Percentiles rank a stretch among this genome's conserved stretches.
Conservation (phyloP, 2,888 invertebrate species). For the Erannis defoliaria region DNA sequence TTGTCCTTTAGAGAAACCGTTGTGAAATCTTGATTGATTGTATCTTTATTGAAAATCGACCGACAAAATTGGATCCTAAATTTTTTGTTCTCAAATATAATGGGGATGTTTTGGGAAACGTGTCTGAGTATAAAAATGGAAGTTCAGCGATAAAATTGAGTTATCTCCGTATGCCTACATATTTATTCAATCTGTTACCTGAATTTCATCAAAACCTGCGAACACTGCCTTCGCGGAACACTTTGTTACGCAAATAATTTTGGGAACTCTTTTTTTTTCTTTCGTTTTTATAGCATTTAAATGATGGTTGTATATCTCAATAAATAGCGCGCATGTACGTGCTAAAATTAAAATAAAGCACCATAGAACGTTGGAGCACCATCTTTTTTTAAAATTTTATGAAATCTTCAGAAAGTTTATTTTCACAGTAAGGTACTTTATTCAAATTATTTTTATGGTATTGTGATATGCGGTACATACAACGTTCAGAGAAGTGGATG, state of each 20-base stretch:
- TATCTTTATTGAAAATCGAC: too few species aligned
- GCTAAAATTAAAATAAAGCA: slow-evolving; percentile 3
- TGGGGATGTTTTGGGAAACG: neutral
- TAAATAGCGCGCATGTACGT: neutral
- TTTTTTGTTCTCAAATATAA: neutral
- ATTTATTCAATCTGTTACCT: slow-evolving; percentile 58
- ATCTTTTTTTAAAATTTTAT: neutral
- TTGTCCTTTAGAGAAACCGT: too few species aligned
- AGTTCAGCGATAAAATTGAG: slow-evolving; percentile 37
- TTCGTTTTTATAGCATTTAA: slow-evolving; percentile 25
- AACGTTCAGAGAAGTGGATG: too few species aligned
- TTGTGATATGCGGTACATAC: too few species aligned
- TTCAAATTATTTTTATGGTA: too few species aligned
- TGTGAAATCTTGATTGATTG: too few species aligned
- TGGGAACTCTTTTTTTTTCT: slow-evolving; percentile 30
- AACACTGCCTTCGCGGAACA: slow-evolving; percentile 57
- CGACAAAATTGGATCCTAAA: neutral
- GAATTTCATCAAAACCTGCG: slow-evolving; percentile 56
- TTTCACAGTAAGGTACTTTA: too few species aligned
- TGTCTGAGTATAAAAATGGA: neutral
- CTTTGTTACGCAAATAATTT: slow-evolving; percentile 52
- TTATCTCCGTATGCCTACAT: slow-evolving; percentile 49
- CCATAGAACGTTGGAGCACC: neutral
- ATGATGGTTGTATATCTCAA: slow-evolving; percentile 24
- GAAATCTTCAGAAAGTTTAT: too few species aligned